Evolutionary conservation across 2,797 vertebrate genomes (phyloP).

Genomic region (Triplophysa yarkandensis): DNA sequence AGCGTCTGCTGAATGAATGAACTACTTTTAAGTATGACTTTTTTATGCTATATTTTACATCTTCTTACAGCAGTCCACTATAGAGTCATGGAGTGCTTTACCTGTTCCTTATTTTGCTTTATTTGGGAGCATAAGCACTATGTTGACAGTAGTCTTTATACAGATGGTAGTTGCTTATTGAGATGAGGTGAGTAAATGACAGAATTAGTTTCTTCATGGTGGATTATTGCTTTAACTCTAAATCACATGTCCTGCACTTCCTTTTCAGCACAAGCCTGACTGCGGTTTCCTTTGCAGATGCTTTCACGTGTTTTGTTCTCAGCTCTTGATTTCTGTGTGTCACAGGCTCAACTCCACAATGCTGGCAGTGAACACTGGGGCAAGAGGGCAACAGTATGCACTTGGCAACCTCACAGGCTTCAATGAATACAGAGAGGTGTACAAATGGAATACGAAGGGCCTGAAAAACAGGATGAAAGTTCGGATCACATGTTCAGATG

Average conservation of each 20-base stretch:
- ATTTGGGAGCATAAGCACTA: neutral
- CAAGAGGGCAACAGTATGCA: constrained; percentile 20
- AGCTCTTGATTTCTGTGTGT: neutral
- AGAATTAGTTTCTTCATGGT: no score
- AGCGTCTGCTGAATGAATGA: no score
- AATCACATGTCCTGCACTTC: constrained; percentile 20
- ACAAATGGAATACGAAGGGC: no score
- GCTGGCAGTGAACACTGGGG: constrained; percentile 21
- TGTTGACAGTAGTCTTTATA: neutral
- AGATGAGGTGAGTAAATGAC: neutral
- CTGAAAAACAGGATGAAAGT: constrained; percentile 44
- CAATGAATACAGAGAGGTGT: constrained; percentile 21
- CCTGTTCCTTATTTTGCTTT: neutral
- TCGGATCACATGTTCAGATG: constrained; percentile 26
- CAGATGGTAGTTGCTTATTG: neutral
- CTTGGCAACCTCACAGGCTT: neutral
- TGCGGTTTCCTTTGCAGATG: constrained; percentile 5
- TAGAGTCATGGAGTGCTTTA: neutral
- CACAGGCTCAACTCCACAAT: constrained; percentile 4
- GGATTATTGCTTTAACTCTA: neutral
- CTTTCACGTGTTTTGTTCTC: neutral
- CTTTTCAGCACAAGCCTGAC: neutral
- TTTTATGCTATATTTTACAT: neutral
- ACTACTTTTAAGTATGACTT: neutral
- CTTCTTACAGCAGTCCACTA: neutral